Percentiles rank a stretch among this genome's conserved stretches.
Conservation (phyloP, 2,797 vertebrate species). For the Rhinatrema bivittatum region DNA sequence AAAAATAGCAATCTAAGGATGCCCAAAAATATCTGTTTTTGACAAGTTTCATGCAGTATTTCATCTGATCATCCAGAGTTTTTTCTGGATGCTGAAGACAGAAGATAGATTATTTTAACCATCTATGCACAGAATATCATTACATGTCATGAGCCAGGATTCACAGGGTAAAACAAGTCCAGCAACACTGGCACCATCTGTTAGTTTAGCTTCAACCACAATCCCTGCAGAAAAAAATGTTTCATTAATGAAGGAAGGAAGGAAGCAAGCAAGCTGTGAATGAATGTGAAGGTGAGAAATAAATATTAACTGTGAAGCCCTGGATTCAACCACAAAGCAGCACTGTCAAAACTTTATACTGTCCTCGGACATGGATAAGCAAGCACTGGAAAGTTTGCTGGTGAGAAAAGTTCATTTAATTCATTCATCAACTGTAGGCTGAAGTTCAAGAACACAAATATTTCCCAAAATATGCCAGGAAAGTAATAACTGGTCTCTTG, state of each 20-base stretch:
- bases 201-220: neutral
- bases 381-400: slow-evolving; percentile 5
- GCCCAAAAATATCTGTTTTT: too few species aligned
- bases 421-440: slow-evolving; percentile 1
- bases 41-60: too few species aligned
- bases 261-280: slow-evolving; percentile 8
- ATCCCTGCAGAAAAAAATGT: neutral
- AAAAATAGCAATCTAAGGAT: too few species aligned
- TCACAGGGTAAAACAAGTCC: slow-evolving; percentile 10
- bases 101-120: neutral
- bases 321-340: slow-evolving; percentile 7
- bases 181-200: neutral
- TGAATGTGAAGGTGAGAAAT: slow-evolving; percentile 14
- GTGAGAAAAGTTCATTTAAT: slow-evolving; percentile 4
- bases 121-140: slow-evolving; percentile 10
- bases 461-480: neutral
- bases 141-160: slow-evolving; percentile 13
- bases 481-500: neutral
- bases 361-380: slow-evolving; percentile 13
- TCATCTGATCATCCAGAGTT: too few species aligned
- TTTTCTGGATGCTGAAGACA: slow-evolving; percentile 13
- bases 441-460: slow-evolving; percentile 12
- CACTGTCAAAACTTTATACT: neutral
- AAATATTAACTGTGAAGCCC: slow-evolving; percentile 2
- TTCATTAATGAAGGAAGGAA: slow-evolving; percentile 11